phyloP scores from a whole-genome alignment of 2,113 vertebrate species.

The Neomonachus schauinslandi region DNA sequence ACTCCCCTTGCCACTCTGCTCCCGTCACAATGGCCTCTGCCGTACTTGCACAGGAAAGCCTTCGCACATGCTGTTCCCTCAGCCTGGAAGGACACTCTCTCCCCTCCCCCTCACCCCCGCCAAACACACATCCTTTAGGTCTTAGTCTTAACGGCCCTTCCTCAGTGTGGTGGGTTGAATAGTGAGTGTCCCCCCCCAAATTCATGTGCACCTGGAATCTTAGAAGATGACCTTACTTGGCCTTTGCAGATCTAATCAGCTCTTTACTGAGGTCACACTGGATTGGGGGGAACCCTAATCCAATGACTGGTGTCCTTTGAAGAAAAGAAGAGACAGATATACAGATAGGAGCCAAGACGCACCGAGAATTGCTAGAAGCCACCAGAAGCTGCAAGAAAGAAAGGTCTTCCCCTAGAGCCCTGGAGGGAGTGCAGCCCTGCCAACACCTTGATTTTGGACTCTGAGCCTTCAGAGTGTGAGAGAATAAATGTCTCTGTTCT shows the following conservation, averaged over 20 bases:
- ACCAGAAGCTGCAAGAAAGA: neutral
- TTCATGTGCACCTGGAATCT: neutral
- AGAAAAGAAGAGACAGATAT: neutral
- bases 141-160: neutral
- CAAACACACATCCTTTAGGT: neutral
- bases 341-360: neutral
- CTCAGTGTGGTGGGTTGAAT: neutral
- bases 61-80: neutral
- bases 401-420: neutral
- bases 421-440: fast-evolving
- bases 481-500: neutral
- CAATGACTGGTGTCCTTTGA: neutral
- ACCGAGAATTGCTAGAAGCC: neutral
- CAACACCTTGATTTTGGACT: neutral
- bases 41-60: fast-evolving
- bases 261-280: neutral
- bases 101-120: fast-evolving
- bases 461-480: too few species aligned
- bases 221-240: neutral
- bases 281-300: neutral
- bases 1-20: too few species aligned
- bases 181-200: neutral
- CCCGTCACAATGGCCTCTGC: neutral
- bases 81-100: neutral
- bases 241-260: neutral